Evolutionary conservation across 2,888 invertebrate species (phyloP), one percentile per base, ranked within the genome.

Genomic region (Synergus gifuensis): DNA sequence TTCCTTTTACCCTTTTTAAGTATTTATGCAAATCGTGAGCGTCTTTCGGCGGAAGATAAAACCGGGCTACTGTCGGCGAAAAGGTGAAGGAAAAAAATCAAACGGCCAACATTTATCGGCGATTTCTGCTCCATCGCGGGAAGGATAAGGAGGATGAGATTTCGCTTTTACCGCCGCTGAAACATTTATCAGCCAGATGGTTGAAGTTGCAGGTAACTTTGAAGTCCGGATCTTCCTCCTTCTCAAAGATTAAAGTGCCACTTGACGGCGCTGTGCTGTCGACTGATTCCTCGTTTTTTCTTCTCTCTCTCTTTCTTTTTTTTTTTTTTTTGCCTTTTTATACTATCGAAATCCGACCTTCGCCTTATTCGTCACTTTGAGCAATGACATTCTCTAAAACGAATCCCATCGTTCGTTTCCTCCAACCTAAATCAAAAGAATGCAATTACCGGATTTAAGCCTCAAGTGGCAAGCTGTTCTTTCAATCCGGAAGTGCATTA

Each of bases 161-260:
- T 86, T 84, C 79, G 86, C 88, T 88, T 85, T 87, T 86, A 87
- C 83, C 83, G 83, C 78, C 78, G 79, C 79, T 87, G 83, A 86
- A 88, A 87, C 81, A 86, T 87, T 87, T 85, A 86, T 85, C 84
- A 66, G 78, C 42, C 77, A 80, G 80, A 82, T 78, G 79, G 81
- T 78, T 80, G 49, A 73, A 69, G 58, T 73, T 62, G 44, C 73
- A 46, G 66, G 69, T 73, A 58, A 73, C 78, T 44, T 28, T 69
- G 62, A 77, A 62, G 36, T 58, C 60, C 60, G 60, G 77, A 80
- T 46, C 80, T 78, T 54, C 54, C 79, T 58, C 69, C 64, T 77
- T 64, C 69, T 78, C 67, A 62, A 69, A 80, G 69, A 77, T 80
- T 78, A 62, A 80, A 69, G 77, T 67, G 69, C 69, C 80, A 78